Percentiles rank a stretch among this genome's conserved stretches.
phyloP scores from a whole-genome alignment of 2,797 vertebrate species.

The Sebastes jordani region DNA sequence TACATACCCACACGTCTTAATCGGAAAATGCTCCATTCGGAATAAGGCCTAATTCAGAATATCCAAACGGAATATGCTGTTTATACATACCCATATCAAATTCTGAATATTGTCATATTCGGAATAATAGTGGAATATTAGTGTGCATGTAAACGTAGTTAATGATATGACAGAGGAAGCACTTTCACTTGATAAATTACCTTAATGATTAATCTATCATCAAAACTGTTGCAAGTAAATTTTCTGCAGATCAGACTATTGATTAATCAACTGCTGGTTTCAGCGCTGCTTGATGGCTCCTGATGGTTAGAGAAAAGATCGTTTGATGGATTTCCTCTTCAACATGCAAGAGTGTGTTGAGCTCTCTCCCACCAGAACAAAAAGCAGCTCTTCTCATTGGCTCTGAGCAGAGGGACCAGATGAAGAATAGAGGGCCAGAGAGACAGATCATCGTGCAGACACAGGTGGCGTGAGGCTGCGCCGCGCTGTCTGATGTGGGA shows the following conservation, averaged over 20 bases:
- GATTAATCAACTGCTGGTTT: background rate
- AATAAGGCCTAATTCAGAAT: too few relatives aligned
- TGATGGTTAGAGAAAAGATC: background rate
- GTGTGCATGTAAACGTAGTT: too few relatives aligned
- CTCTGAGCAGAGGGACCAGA: slow-evolving; percentile 29
- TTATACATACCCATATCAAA: too few relatives aligned
- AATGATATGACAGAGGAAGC: background rate
- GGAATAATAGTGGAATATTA: too few relatives aligned
- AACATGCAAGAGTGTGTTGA: background rate
- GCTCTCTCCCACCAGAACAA: background rate
- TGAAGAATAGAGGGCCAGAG: slow-evolving; percentile 30
- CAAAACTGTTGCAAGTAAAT: background rate
- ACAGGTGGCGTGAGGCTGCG: slow-evolving; percentile 65
- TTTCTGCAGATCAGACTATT: slow-evolving; percentile 25
- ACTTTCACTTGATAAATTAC: slow-evolving; percentile 3
- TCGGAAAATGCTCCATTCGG: too few relatives aligned
- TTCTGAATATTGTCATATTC: too few relatives aligned
- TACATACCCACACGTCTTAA: too few relatives aligned
- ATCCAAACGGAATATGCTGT: too few relatives aligned
- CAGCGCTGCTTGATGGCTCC: background rate
- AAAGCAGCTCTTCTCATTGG: slow-evolving; percentile 4
- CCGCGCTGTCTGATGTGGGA: slow-evolving; percentile 56
- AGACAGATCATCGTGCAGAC: slow-evolving; percentile 41
- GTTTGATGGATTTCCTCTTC: slow-evolving; percentile 9
- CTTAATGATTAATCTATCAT: slow-evolving; percentile 6